phyloP scores from a whole-genome alignment of 2,888 invertebrate genomes.

The Rhyacophila evoluta region DNA sequence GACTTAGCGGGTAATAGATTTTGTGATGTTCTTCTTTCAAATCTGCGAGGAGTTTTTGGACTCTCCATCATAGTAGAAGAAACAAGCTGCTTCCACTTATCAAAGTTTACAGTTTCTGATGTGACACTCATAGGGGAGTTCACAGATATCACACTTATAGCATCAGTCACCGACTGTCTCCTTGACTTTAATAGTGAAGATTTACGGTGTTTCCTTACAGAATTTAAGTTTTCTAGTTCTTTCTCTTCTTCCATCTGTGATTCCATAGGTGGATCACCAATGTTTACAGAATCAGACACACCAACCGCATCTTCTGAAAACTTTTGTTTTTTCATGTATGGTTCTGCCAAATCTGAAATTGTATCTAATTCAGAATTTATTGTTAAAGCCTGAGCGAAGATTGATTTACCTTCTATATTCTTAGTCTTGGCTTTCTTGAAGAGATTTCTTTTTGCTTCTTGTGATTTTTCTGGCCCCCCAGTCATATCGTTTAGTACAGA shows the following conservation, averaged over 20 bases:
- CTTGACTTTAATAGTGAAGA: constrained; percentile 1
- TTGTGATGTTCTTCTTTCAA: constrained; percentile 50
- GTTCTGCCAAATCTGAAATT: not conserved
- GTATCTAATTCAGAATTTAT: not conserved
- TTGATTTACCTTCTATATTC: not conserved
- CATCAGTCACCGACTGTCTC: constrained; percentile 35
- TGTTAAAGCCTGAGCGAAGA: not conserved
- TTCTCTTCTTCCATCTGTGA: not conserved
- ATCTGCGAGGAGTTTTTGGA: constrained; percentile 56
- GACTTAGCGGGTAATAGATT: not conserved
- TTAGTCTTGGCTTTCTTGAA: not conserved
- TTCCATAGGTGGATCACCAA: not conserved
- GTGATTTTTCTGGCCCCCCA: not conserved
- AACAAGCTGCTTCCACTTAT: constrained; percentile 64
- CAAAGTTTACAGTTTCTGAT: constrained; percentile 62
- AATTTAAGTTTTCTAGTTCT: not conserved
- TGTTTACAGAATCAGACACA: not conserved
- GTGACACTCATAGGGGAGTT: constrained; percentile 60
- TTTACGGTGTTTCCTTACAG: not conserved
- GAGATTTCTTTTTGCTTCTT: not conserved
- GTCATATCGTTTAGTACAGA: not conserved
- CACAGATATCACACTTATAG: constrained; percentile 41
- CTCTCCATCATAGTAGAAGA: constrained; percentile 66
- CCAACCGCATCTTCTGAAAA: not conserved
- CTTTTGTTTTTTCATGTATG: not conserved